A percentile compares a stretch with the other conserved stretches of the same genome.
These are phyloP conservation scores for Bombus soroeensis DNA, from an alignment of 1,140 invertebrate genomes.

Conservation along the genomic window DNA sequence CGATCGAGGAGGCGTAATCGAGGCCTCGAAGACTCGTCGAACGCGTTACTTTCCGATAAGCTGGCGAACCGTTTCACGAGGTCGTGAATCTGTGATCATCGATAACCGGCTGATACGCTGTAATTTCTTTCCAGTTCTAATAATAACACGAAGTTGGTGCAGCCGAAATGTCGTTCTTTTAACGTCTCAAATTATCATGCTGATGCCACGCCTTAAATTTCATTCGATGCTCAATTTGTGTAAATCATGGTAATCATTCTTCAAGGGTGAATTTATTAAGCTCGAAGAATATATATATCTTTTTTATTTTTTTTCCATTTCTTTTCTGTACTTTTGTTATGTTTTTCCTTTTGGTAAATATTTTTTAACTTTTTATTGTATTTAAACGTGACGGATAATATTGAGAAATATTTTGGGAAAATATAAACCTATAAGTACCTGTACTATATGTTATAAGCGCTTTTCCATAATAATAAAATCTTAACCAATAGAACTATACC, in stretches of 20 bases:
- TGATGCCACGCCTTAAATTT: neutral
- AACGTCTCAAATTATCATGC: no score
- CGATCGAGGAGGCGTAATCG: slow-evolving; percentile 41
- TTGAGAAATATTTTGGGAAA: neutral
- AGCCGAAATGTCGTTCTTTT: neutral
- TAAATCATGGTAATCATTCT: no score
- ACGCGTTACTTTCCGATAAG: slow-evolving; percentile 36
- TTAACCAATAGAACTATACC: no score
- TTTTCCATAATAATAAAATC: no score
- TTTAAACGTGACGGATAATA: no score
- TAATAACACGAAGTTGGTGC: neutral
- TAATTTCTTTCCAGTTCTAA: neutral
- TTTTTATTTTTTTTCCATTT: neutral
- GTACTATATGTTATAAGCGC: no score
- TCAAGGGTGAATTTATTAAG: no score
- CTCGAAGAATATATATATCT: neutral
- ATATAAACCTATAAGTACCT: no score
- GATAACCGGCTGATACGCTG: neutral
- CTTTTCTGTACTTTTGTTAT: no score
- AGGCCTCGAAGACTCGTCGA: neutral
- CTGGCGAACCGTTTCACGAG: neutral
- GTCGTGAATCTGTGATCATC: slow-evolving; percentile 15
- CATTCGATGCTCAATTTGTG: no score
- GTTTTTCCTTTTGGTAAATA: neutral
- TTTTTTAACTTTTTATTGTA: neutral